Percentiles rank a stretch among this genome's conserved stretches.
Evolutionary conservation across 2,888 invertebrate species (phyloP).

Genomic region (Lasius platythorax): DNA sequence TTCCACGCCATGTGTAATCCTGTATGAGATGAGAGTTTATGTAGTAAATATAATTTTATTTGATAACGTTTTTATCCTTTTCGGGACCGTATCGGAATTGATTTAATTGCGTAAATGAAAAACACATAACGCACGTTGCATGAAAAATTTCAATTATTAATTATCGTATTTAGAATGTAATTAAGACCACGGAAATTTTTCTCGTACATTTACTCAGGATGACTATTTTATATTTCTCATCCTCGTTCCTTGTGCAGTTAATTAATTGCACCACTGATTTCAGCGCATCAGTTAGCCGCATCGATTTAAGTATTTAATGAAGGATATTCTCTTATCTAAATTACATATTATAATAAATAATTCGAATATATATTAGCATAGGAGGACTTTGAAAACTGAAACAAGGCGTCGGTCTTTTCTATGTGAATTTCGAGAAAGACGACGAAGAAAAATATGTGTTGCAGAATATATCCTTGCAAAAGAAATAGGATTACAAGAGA

Average conservation of each 20-base stretch:
- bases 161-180: background rate
- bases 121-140: background rate
- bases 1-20: background rate
- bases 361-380: background rate
- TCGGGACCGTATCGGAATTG: background rate
- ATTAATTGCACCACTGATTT: background rate
- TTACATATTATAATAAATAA: background rate
- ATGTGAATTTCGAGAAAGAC: background rate
- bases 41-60: background rate
- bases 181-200: constrained; percentile 8
- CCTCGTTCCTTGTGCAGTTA: background rate
- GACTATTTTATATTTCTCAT: constrained; percentile 17
- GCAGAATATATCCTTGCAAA: background rate
- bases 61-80: background rate
- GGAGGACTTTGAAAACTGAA: background rate
- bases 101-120: background rate
- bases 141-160: background rate
- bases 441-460: constrained; percentile 10
- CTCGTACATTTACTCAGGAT: background rate
- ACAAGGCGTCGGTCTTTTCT: background rate
- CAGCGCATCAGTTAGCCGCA: background rate
- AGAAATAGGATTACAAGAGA: background rate
- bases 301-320: constrained; percentile 2
- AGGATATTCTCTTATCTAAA: background rate
- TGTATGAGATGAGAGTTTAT: constrained; percentile 8